These are phyloP conservation scores for Piscicola geometra DNA, from an alignment of 2,888 invertebrate species.

Conservation along the genomic window DNA sequence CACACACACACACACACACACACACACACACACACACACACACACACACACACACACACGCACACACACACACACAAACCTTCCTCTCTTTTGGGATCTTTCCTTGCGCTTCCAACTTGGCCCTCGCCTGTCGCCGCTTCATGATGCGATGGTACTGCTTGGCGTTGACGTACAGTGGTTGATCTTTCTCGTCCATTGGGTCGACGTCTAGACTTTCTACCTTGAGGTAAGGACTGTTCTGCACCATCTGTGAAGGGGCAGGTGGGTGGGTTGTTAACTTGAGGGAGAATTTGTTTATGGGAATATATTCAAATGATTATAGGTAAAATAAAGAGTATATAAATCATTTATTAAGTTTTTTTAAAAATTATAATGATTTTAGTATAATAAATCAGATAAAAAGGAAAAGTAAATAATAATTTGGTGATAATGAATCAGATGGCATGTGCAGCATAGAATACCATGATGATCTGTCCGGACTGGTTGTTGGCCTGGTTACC, in stretches of 20 bases:
- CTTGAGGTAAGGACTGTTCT: constrained; percentile 18
- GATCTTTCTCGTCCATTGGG: constrained; percentile 76
- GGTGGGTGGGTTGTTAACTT: not conserved
- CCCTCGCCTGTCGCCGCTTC: constrained; percentile 86
- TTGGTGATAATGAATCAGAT: too few species aligned
- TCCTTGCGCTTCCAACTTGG: constrained; percentile 86
- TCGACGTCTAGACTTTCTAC: constrained; percentile 40
- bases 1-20: not conserved
- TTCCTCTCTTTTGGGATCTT: constrained; percentile 94
- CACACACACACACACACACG: not conserved
- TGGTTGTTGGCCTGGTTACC: not conserved
- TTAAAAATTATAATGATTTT: too few species aligned
- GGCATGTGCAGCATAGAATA: too few species aligned
- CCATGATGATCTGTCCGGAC: constrained; percentile 3
- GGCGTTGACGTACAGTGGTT: constrained; percentile 94
- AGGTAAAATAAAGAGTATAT: not conserved
- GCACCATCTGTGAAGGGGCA: constrained; percentile 33
- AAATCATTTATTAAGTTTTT: too few species aligned
- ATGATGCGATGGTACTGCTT: constrained; percentile 94
- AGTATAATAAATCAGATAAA: too few species aligned
- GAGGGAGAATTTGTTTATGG: not conserved
- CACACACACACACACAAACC: constrained; percentile 57
- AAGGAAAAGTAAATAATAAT: too few species aligned
- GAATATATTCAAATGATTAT: not conserved
- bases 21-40: not conserved